A percentile compares a stretch with the other conserved stretches of the same genome.
Conservation (phyloP, 2,113 vertebrate genomes). For the Dendropsophus ebraccatus region DNA sequence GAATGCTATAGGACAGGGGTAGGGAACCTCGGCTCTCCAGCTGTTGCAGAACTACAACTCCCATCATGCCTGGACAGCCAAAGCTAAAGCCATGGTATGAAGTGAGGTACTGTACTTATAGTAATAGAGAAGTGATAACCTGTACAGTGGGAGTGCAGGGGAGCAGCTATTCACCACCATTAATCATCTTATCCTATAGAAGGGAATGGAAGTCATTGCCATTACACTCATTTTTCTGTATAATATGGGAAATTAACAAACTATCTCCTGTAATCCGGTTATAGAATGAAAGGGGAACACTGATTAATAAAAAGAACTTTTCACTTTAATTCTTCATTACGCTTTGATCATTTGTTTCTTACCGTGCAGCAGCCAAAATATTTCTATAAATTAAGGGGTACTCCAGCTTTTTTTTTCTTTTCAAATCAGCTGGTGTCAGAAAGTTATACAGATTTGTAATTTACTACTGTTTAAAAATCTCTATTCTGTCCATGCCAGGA, state of each 20-base stretch:
- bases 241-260: neutral
- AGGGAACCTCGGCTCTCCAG: too few species aligned
- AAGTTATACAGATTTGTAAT: too few species aligned
- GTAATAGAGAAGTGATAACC: neutral
- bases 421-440: too few species aligned
- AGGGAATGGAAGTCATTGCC: neutral
- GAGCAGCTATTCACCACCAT: neutral
- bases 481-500: too few species aligned
- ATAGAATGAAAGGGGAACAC: neutral
- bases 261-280: neutral
- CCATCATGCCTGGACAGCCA: too few species aligned
- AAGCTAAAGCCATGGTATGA: neutral
- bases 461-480: too few species aligned
- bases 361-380: neutral
- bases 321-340: neutral
- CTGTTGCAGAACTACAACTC: too few species aligned
- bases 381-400: too few species aligned
- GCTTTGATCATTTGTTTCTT: neutral
- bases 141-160: neutral
- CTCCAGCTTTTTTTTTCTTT: too few species aligned
- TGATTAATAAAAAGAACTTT: neutral
- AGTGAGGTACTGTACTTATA: neutral
- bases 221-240: neutral
- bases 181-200: neutral
- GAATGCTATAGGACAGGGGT: constrained; percentile 10